These are phyloP conservation scores for Platycnemis pennipes DNA, from an alignment of 2,888 invertebrate species.

Conservation along the genomic window DNA sequence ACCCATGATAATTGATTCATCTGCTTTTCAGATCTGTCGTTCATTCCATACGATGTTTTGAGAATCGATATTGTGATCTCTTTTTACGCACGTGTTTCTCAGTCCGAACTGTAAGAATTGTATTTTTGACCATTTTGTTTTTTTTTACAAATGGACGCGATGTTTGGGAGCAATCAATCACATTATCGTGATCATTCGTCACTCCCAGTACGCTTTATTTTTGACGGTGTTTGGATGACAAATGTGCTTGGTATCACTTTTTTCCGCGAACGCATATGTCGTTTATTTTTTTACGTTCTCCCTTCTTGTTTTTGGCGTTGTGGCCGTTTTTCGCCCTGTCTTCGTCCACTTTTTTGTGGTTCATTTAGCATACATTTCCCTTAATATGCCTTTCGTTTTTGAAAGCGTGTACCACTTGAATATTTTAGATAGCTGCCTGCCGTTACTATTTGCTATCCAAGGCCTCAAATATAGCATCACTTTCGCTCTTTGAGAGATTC, in stretches of 20 bases:
- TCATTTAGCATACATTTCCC: not conserved
- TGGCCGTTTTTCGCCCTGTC: not conserved
- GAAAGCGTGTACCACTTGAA: no score
- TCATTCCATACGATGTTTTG: not conserved
- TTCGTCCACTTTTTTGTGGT: not conserved
- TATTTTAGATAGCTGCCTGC: no score
- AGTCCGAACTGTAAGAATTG: not conserved
- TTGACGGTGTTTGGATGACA: not conserved
- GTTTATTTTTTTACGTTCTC: not conserved
- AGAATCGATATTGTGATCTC: not conserved
- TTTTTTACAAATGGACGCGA: not conserved
- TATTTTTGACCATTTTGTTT: not conserved
- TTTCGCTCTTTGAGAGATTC: no score
- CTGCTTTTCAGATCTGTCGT: not conserved
- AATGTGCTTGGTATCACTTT: not conserved
- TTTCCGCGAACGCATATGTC: not conserved
- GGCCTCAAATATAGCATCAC: no score
- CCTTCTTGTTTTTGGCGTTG: not conserved
- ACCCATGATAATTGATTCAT: not conserved
- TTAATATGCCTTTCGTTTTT: no score
- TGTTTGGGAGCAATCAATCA: not conserved
- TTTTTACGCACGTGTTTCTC: not conserved
- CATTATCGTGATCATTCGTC: not conserved
- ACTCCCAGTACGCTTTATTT: not conserved
- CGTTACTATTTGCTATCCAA: no score